Percentiles rank a stretch among this genome's conserved stretches.
These are phyloP conservation scores for Frankliniella fusca DNA, from an alignment of 2,888 invertebrate species.

Conservation along the genomic window DNA sequence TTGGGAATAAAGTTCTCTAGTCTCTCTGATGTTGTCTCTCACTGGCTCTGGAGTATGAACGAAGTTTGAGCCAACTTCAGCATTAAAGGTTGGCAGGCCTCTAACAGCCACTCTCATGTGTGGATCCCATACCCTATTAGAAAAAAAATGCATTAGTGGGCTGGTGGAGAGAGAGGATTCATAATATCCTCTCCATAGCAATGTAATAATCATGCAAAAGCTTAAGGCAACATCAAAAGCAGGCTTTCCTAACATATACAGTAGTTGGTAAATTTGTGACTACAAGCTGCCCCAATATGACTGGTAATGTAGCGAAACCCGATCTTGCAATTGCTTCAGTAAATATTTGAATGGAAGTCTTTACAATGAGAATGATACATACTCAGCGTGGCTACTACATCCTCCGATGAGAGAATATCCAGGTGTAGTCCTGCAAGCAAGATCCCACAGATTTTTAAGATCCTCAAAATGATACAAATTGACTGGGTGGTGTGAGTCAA, in stretches of 20 bases:
- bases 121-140: neutral
- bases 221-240: neutral
- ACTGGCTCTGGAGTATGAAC: neutral
- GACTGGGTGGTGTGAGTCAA: too few relatives aligned
- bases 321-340: neutral
- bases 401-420: neutral
- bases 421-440: neutral
- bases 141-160: neutral
- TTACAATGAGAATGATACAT: neutral
- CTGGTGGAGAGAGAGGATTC: neutral
- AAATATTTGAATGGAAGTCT: neutral
- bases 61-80: slow-evolving; percentile 10
- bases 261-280: neutral
- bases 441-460: neutral
- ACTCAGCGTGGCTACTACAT: slow-evolving; percentile 1
- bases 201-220: neutral
- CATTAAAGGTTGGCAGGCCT: neutral
- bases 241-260: neutral
- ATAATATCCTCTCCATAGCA: neutral
- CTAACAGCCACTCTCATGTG: slow-evolving; percentile 17
- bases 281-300: neutral
- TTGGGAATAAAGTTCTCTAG: slow-evolving; percentile 8
- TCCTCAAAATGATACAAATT: too few relatives aligned
- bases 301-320: neutral
- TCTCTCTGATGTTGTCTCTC: neutral